A percentile compares a stretch with the other conserved stretches of the same genome.
Conservation (phyloP, 2,888 invertebrate species). For the Cacoxenus indagator region DNA sequence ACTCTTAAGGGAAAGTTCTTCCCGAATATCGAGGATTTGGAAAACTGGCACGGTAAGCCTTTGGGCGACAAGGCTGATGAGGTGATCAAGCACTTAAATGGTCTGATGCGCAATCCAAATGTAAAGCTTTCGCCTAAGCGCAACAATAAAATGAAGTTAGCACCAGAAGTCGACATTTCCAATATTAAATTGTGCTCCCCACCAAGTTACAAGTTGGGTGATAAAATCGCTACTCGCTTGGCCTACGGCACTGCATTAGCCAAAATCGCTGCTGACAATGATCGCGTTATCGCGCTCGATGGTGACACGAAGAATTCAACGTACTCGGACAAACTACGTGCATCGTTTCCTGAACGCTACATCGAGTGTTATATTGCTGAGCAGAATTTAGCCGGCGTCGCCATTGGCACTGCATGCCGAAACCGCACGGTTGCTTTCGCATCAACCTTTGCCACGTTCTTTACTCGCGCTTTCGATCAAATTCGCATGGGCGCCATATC, state of each 20-base stretch:
- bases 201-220: conserved; percentile 85
- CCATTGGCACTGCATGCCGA: conserved; percentile 93
- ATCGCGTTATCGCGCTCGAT: conserved; percentile 92
- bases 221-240: conserved; percentile 86
- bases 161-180: conserved; percentile 80
- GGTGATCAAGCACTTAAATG: conserved; percentile 77
- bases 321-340: conserved; percentile 91
- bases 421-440: conserved; percentile 94
- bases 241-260: conserved; percentile 96
- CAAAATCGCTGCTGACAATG: conserved; percentile 83
- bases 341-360: conserved; percentile 79
- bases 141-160: conserved; percentile 76
- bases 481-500: conserved; percentile 99
- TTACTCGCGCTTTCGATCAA: conserved; percentile 97
- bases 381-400: conserved; percentile 97
- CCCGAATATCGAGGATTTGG: conserved; percentile 89
- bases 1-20: conserved; percentile 95
- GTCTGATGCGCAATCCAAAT: conserved; percentile 67
- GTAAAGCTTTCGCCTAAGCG: conserved; percentile 74
- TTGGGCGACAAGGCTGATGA: conserved; percentile 85
- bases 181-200: conserved; percentile 82
- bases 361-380: conserved; percentile 99
- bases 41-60: conserved; percentile 99
- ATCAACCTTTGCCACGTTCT: conserved; percentile 98
- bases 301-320: conserved; percentile 99